Percentiles rank a stretch among this genome's conserved stretches.
These are phyloP conservation scores for Melanotus villosus DNA, from an alignment of 2,888 invertebrate species.

Conservation along the genomic window DNA sequence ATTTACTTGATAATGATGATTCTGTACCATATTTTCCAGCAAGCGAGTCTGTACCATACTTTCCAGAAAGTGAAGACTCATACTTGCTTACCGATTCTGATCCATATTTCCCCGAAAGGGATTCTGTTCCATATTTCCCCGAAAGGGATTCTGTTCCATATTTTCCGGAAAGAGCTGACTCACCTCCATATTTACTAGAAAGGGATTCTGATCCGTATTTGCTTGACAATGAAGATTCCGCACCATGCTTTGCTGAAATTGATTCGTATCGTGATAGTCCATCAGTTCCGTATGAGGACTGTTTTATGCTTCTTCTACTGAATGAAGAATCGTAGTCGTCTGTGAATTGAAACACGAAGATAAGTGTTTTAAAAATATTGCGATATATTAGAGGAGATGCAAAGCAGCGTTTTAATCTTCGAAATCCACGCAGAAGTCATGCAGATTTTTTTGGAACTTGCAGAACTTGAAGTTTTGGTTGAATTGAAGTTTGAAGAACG, in stretches of 20 bases:
- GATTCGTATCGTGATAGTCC: conserved; percentile 55
- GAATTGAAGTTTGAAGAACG: no score
- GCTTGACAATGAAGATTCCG: conserved; percentile 31
- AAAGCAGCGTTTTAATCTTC: conserved; percentile 7
- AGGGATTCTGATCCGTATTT: conserved; percentile 47
- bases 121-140: conserved; percentile 17
- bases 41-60: conserved; percentile 39
- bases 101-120: conserved; percentile 43
- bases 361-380: conserved; percentile 6
- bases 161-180: conserved; percentile 35
- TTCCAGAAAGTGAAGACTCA: conserved; percentile 36
- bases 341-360: conserved; percentile 54
- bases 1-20: conserved; percentile 37
- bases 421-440: background rate
- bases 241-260: conserved; percentile 43
- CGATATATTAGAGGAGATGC: background rate
- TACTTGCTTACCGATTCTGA: conserved; percentile 46
- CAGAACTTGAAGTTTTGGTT: no score
- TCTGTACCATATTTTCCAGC: conserved; percentile 44
- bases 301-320: conserved; percentile 58
- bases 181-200: conserved; percentile 45
- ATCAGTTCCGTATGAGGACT: conserved; percentile 59
- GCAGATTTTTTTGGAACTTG: background rate
- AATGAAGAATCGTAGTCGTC: conserved; percentile 64
- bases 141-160: conserved; percentile 38